These are phyloP conservation scores for Fulmarus glacialis DNA, from an alignment of 2,113 vertebrate genomes.

Conservation along the genomic window DNA sequence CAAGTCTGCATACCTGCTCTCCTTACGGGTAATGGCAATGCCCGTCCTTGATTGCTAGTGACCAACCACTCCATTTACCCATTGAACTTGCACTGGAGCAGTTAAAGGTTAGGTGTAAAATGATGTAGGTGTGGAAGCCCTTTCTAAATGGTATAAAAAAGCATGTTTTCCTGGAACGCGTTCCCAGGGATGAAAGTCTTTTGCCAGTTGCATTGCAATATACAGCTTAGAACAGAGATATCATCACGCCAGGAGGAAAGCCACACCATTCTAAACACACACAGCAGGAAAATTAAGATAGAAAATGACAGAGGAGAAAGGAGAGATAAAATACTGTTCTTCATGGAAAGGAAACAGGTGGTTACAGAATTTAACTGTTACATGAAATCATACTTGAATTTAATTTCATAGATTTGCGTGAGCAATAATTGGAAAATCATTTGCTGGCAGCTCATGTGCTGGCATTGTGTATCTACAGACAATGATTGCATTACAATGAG, in stretches of 20 bases:
- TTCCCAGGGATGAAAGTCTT: background rate
- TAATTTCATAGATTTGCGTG: constrained; percentile 33
- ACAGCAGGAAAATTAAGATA: background rate
- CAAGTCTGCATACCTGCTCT: background rate
- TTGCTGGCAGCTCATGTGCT: constrained; percentile 40
- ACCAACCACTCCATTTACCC: background rate
- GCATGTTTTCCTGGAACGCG: background rate
- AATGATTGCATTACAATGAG: constrained; percentile 32
- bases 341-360: background rate
- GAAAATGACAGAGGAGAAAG: background rate
- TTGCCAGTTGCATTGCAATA: background rate
- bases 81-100: background rate
- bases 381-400: constrained; percentile 25
- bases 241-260: background rate
- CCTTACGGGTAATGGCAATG: background rate
- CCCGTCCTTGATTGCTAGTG: background rate
- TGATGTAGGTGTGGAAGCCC: background rate
- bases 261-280: background rate
- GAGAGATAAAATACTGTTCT: background rate
- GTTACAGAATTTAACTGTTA: constrained; percentile 10
- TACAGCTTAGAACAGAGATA: background rate
- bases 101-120: background rate
- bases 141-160: background rate
- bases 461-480: constrained; percentile 21
- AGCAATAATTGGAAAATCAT: constrained; percentile 44